Conservation (phyloP, 2,113 vertebrate genomes). For the Leuciscus idus region DNA sequence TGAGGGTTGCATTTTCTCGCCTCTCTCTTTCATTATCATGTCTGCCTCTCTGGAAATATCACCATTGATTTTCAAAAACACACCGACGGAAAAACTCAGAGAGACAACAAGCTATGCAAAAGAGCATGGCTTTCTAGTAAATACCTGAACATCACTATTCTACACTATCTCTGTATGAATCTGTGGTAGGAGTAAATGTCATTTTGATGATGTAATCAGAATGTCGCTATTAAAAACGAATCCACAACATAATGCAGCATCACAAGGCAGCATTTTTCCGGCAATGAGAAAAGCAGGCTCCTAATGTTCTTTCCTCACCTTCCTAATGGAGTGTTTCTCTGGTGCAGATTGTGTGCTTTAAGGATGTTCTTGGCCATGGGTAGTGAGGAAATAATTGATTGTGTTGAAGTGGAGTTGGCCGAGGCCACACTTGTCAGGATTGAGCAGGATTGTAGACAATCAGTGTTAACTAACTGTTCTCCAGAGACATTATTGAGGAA, state of each 20-base stretch:
- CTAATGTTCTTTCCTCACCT: slow-evolving; percentile 42
- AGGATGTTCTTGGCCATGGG: slow-evolving; percentile 56
- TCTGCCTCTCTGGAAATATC: slow-evolving; percentile 65
- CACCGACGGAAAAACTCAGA: slow-evolving; percentile 43
- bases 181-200: background rate
- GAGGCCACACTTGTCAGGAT: slow-evolving; percentile 27
- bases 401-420: slow-evolving; percentile 30
- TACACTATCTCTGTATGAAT: background rate
- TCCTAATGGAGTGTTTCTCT: slow-evolving; percentile 31
- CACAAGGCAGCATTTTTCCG: background rate
- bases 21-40: slow-evolving; percentile 63
- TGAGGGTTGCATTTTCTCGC: slow-evolving; percentile 54
- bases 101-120: slow-evolving; percentile 45
- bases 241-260: background rate
- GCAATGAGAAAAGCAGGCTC: background rate
- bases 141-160: background rate
- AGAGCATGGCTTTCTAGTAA: slow-evolving; percentile 6
- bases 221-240: background rate
- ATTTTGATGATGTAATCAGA: background rate
- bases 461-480: slow-evolving; percentile 52
- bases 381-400: slow-evolving; percentile 56
- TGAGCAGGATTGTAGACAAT: slow-evolving; percentile 51
- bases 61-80: slow-evolving; percentile 67
- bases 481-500: slow-evolving; percentile 49
- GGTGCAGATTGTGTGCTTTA: slow-evolving; percentile 43